Evolutionary conservation across 1,140 invertebrate genomes (phyloP).

Genomic region (Neodiprion fabricii): DNA sequence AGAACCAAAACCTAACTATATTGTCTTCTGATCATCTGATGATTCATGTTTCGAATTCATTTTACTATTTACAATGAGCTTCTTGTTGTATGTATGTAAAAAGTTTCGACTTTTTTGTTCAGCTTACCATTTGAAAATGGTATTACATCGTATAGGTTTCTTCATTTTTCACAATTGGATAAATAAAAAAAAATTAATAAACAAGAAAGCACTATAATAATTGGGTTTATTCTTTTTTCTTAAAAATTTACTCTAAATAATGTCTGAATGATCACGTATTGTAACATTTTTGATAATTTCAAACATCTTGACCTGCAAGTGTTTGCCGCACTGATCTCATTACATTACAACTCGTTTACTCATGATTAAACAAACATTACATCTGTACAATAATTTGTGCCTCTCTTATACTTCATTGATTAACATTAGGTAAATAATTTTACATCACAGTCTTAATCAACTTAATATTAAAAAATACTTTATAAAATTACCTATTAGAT

Average conservation of each 20-base stretch:
- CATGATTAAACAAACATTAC: neutral
- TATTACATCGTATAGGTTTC: no score
- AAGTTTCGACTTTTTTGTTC: no score
- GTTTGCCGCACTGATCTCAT: neutral
- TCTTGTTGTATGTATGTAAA: no score
- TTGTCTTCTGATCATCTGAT: neutral
- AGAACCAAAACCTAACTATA: slow-evolving; percentile 14
- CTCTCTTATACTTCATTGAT: neutral
- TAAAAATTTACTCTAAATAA: neutral
- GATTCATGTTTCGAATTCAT: neutral
- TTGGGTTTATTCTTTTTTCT: neutral
- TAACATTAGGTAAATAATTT: neutral
- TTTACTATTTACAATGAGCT: no score
- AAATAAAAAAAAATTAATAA: no score
- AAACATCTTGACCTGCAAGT: slow-evolving; percentile 2
- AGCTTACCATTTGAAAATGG: no score
- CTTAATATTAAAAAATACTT: neutral
- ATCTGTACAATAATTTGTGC: neutral
- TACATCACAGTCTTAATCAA: slow-evolving; percentile 6
- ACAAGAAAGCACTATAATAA: no score
- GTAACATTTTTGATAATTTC: neutral
- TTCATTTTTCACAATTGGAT: no score
- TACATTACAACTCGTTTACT: neutral
- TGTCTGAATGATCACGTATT: neutral
- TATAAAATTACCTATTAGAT: neutral